Evolutionary conservation across 2,113 vertebrate species (phyloP), one percentile per base, ranked within the genome.

Genomic region (Artemisiospiza belli): DNA sequence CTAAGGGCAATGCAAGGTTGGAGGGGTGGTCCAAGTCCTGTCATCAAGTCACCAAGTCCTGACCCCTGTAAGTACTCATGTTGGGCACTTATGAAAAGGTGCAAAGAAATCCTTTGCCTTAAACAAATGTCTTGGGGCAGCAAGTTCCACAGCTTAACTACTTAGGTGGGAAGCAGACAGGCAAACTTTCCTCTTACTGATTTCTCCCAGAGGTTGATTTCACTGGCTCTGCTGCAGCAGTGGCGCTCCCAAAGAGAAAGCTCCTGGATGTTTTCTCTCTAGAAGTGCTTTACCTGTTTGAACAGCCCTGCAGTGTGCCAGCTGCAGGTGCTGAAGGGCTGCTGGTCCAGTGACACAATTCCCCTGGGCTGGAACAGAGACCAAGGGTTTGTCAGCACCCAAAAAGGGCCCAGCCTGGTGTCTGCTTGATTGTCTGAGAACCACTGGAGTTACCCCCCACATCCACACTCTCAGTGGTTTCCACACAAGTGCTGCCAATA

Each of bases 401-500:
- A 24, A 20, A 81, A 52, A 49, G 18, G 47, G 41, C 55, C 22
- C 22, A 58, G 57, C 21, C 67, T 58, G 31, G 28, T 33, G 66
- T 15, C n/a, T 41, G 17, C 44, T 30, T 3, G 46, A 18, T 33
- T 7, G 5, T 4, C 7, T 5, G 25, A 54, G 55, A 54, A 11
- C 35, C 66, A 14, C 31, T 5, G 1, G 28, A 46, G 62, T 12
- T 35, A 35, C 64, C 49, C 13, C 19, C 23, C 16, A 3, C 3
- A 24, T 19, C 72, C 49, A 46, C 30, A 5, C 16, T 1, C 51
- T 30, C 5, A 6, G 35, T 4, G 62, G 7, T 24, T 58, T 4
- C 58, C 62, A 62, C 52, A 52, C 6, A 3, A 12, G 37, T 1
- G 46, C 44, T 70, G 55, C 28, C 1, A 2, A 61, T 1, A 0